Base-by-base conservation (phyloP, 2,797 vertebrate genomes). In the Ficedula albicollis region DNA sequence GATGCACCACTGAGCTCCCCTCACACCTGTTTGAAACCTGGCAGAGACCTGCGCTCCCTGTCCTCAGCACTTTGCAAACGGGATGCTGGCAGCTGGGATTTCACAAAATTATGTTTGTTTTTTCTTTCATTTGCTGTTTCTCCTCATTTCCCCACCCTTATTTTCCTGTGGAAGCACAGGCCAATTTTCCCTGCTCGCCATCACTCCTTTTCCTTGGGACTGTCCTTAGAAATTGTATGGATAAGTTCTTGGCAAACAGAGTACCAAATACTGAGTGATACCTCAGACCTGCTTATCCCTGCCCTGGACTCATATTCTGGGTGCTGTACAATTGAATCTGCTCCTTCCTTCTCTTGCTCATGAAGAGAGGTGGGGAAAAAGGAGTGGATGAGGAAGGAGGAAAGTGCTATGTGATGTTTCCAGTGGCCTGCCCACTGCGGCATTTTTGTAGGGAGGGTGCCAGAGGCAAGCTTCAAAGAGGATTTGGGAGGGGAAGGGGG, bases 21-120 rank as follows among this genome's bases (percentile, higher is more conserved):
- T 92, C 72, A 64, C 92, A 95, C 96, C 96, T 95, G 95, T 68
- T 90, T 77, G 64, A 82, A 70, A 55, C 76, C 75, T 80, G 70
- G 63, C 26, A 6, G 75, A 76, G 86, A 82, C 52, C 49, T 25
- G 51, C 1, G 1, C 58, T 91, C 64, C 43, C 54, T n/a, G 36
- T 87, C 77, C 49, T 55, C 30, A n/a, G 43, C 9, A 3, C 67
- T 92, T 88, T 6, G 12, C 27, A 56, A 51, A 22, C 44, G 73
- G 67, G 89, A 54, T 26, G 52, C 66, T 84, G 75, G 93, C 75
- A 93, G 38, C 18, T 26, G 55, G n/a, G 49, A 56, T 79, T 78
- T 78, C 46, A 56, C 49, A 52, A 51, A 87, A 49, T 56, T 30
- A 7, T 58, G 13, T 66, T 72, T 41, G 52, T 1, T 0, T 8